Percentiles rank a stretch among this genome's conserved stretches.
Conservation (phyloP, 2,888 invertebrate genomes). For the Bruchidius siliquastri region DNA sequence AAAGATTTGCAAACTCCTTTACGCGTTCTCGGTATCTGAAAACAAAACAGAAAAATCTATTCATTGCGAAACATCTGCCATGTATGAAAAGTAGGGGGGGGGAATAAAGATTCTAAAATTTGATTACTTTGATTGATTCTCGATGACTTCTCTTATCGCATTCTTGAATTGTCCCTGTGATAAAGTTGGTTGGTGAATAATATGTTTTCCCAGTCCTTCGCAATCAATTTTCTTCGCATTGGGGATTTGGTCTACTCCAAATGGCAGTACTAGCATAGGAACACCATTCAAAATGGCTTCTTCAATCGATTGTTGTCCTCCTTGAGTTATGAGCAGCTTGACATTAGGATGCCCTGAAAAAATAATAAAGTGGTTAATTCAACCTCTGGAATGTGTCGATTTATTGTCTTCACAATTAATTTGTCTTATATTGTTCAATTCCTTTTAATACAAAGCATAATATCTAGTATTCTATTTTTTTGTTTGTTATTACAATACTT, state of each 20-base stretch:
- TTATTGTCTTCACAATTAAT: too few relatives aligned
- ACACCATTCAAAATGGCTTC: conserved; percentile 42
- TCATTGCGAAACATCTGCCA: too few relatives aligned
- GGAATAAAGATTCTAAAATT: background rate
- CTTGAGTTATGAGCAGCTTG: conserved; percentile 17
- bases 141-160: conserved; percentile 30
- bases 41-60: conserved; percentile 8
- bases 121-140: conserved; percentile 17
- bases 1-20: conserved; percentile 19
- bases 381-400: too few relatives aligned
- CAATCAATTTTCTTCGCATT: conserved; percentile 11
- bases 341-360: conserved; percentile 16
- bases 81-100: too few relatives aligned
- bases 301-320: conserved; percentile 41
- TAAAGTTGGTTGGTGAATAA: conserved; percentile 21
- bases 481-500: too few relatives aligned
- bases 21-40: conserved; percentile 17
- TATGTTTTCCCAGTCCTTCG: conserved; percentile 19
- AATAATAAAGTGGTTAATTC: too few relatives aligned
- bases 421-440: too few relatives aligned
- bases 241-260: conserved; percentile 37
- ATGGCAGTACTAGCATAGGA: conserved; percentile 42
- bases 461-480: too few relatives aligned
- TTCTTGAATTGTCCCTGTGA: conserved; percentile 25
- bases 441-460: too few relatives aligned